Evolutionary conservation across 2,113 vertebrate genomes (phyloP).

Genomic region (Vulpes lagopus): DNA sequence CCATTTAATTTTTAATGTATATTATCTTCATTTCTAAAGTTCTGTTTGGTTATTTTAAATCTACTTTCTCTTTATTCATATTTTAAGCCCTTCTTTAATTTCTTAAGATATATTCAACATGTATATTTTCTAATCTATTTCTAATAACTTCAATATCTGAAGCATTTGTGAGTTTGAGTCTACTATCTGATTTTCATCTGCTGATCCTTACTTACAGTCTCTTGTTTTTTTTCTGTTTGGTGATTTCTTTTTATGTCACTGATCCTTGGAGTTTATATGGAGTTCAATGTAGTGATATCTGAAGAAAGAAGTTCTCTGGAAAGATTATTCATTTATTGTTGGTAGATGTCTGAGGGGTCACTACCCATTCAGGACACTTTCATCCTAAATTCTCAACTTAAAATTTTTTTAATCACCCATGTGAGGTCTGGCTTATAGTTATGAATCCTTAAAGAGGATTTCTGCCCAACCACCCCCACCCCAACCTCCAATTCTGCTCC

Average conservation of each 20-base stretch:
- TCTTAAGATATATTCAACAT: background rate
- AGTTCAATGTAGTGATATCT: background rate
- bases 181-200: background rate
- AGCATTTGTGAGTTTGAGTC: background rate
- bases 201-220: background rate
- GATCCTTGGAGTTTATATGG: background rate
- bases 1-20: background rate
- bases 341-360: background rate
- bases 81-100: slow-evolving; percentile 28
- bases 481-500: background rate
- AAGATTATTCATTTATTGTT: background rate
- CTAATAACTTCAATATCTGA: background rate
- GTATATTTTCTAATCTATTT: background rate
- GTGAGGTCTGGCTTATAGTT: background rate
- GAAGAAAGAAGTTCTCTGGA: background rate
- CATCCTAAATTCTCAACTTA: background rate
- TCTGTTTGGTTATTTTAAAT: background rate
- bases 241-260: background rate
- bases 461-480: background rate
- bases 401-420: background rate
- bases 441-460: background rate
- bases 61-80: background rate
- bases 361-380: background rate
- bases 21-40: slow-evolving; percentile 33
- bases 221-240: background rate